A percentile compares a stretch with the other conserved stretches of the same genome.
Conservation (phyloP, 2,113 vertebrate species). For the Odocoileus virginianus region DNA sequence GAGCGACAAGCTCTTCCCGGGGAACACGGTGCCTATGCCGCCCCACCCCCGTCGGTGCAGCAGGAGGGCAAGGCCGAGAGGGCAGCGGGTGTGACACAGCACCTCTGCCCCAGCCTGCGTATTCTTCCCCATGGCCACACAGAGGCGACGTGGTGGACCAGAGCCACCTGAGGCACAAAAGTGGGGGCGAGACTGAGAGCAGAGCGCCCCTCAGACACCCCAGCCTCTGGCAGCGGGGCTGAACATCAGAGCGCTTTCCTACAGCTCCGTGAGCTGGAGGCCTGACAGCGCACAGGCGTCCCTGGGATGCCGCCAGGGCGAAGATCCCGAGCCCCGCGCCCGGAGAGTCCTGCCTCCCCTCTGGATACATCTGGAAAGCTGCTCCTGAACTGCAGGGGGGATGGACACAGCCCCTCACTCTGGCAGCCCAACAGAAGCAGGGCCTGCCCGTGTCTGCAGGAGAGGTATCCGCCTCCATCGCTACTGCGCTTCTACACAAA, state of each 20-base stretch:
- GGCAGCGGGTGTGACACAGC: neutral
- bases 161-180: neutral
- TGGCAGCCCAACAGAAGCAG: fast-evolving
- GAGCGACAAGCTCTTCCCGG: fast-evolving
- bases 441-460: fast-evolving
- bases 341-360: neutral
- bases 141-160: neutral
- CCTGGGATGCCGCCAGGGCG: neutral
- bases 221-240: neutral
- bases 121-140: fast-evolving
- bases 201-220: neutral
- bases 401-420: fast-evolving
- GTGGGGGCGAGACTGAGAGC: neutral
- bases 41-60: fast-evolving
- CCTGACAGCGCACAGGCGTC: neutral
- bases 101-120: fast-evolving
- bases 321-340: neutral
- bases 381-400: fast-evolving
- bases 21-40: fast-evolving
- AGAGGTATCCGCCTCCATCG: neutral
- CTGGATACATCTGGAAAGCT: neutral
- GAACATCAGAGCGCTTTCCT: neutral
- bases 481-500: neutral
- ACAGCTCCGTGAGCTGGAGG: neutral
- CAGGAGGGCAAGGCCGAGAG: neutral